phyloP scores from a whole-genome alignment of 2,797 vertebrate genomes.

The Coluber constrictor region DNA sequence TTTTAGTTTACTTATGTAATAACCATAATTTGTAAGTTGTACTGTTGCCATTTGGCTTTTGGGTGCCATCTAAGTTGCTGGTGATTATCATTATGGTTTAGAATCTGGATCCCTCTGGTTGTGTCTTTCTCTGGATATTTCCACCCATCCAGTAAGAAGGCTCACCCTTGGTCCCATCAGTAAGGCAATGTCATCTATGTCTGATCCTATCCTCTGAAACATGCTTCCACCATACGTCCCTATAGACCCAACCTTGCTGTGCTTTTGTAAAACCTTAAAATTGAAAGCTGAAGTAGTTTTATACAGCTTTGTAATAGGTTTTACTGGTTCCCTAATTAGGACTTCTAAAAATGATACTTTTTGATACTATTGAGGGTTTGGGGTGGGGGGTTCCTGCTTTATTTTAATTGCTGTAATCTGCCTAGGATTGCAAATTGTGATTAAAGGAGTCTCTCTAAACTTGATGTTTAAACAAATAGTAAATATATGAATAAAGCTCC shows the following conservation, averaged over 20 bases:
- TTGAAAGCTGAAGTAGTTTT: background rate
- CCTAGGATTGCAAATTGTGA: background rate
- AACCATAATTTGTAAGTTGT: background rate
- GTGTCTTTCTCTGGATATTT: background rate
- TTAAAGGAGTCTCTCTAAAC: background rate
- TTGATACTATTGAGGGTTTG: background rate
- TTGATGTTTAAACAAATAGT: background rate
- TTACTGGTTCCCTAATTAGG: background rate
- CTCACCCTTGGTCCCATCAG: background rate
- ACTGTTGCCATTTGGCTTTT: background rate
- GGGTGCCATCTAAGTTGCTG: background rate
- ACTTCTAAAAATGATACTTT: background rate
- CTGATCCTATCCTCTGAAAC: background rate
- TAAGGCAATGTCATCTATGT: background rate
- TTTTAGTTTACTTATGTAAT: background rate
- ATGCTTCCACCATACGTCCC: background rate
- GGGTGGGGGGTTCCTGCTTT: background rate
- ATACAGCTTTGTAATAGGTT: background rate
- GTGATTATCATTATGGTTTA: background rate
- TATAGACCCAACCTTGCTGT: background rate
- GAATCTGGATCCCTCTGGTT: background rate
- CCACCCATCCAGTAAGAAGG: background rate
- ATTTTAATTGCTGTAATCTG: background rate
- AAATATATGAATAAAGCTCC: background rate
- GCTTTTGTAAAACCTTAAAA: background rate